phyloP scores from a whole-genome alignment of 2,113 vertebrate genomes.

The Perca flavescens region DNA sequence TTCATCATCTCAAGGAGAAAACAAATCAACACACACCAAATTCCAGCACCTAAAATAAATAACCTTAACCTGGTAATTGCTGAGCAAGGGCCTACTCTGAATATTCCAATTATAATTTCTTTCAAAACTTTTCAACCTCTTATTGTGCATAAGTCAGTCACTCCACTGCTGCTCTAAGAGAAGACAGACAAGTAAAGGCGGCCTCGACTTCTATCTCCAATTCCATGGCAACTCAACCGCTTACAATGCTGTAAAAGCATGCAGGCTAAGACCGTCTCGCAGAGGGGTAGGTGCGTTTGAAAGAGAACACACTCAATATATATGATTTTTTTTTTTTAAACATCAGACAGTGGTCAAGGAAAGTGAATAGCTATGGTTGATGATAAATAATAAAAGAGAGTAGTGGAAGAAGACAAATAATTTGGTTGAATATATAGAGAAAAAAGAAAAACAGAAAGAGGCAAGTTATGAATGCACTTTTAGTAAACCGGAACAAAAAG shows the following conservation, averaged over 20 bases:
- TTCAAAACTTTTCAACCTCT: conserved; percentile 38
- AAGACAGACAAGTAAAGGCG: conserved; percentile 23
- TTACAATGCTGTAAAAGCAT: conserved; percentile 57
- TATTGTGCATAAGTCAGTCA: conserved; percentile 29
- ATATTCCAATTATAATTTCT: conserved; percentile 48
- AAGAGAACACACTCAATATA: conserved; percentile 36
- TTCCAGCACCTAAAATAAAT: conserved; percentile 1
- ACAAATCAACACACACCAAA: not conserved
- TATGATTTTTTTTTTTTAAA: conserved; percentile 39
- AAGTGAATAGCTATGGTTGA: not conserved
- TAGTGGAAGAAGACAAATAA: not conserved
- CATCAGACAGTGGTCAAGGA: conserved; percentile 3
- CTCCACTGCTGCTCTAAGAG: conserved; percentile 19
- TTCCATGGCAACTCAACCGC: conserved; percentile 44
- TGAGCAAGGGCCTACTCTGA: conserved; percentile 10
- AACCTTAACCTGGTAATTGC: conserved; percentile 27
- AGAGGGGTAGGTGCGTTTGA: not conserved
- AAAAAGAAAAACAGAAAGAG: not conserved
- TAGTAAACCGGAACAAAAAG: too few species aligned
- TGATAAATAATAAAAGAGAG: not conserved
- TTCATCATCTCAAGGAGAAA: not conserved
- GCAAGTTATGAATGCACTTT: not conserved
- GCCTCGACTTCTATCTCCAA: conserved; percentile 33
- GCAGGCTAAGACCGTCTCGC: conserved; percentile 8
- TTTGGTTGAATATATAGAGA: not conserved